Conservation (phyloP, 2,888 invertebrate genomes). For the Leistus spinibarbis region DNA sequence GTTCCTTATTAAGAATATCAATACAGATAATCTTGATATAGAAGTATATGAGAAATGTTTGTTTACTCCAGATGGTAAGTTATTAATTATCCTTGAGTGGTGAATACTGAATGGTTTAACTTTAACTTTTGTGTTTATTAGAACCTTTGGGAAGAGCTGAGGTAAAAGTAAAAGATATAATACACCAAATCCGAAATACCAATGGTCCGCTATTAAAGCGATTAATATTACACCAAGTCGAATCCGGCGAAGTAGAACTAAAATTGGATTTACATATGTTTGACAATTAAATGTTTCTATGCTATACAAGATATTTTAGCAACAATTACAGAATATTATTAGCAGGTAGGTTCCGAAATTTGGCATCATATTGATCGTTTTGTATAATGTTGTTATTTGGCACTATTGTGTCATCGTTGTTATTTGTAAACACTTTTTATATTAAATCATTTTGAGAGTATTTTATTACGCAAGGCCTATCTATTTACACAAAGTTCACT, state of each 20-base stretch:
- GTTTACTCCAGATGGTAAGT: conserved; percentile 74
- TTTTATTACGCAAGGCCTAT: conserved; percentile 20
- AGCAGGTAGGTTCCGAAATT: background rate
- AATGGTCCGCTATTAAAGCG: conserved; percentile 70
- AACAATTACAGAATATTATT: background rate
- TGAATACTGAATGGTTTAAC: background rate
- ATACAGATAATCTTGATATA: conserved; percentile 71
- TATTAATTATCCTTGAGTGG: conserved; percentile 9
- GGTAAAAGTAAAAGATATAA: conserved; percentile 67
- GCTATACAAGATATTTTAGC: background rate
- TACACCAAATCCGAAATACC: conserved; percentile 62
- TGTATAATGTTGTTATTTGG: conserved; percentile 24
- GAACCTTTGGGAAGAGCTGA: conserved; percentile 76
- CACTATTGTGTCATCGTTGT: conserved; percentile 33
- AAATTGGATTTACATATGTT: conserved; percentile 75
- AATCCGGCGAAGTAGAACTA: conserved; percentile 70
- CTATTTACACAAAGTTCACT: background rate
- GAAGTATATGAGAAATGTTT: conserved; percentile 73
- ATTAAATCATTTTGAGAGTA: background rate
- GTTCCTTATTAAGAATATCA: conserved; percentile 71
- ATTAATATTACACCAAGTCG: conserved; percentile 70
- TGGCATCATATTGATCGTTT: conserved; percentile 20
- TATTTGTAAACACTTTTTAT: conserved; percentile 23
- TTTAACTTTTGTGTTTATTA: conserved; percentile 48
- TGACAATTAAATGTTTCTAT: conserved; percentile 17